Evolutionary conservation across 2,888 invertebrate species (phyloP).

Genomic region (Cryptocephalus primarius): DNA sequence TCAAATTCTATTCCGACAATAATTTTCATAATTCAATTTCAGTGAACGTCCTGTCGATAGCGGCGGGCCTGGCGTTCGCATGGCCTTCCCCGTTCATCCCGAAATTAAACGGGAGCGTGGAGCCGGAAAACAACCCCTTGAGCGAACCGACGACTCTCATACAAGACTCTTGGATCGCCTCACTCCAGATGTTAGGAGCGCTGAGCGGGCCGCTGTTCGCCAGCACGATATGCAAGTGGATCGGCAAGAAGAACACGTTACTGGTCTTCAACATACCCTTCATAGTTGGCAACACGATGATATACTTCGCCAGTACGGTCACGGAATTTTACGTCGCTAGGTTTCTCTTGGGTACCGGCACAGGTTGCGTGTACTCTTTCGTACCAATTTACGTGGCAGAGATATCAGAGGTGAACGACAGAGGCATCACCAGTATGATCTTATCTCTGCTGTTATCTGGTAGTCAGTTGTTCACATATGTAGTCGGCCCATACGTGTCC

Average conservation of each 20-base stretch:
- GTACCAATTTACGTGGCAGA: conserved; percentile 81
- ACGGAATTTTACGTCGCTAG: conserved; percentile 40
- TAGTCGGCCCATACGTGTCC: conserved; percentile 17
- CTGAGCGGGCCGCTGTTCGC: conserved; percentile 19
- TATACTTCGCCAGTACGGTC: conserved; percentile 15
- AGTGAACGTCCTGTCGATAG: conserved; percentile 20
- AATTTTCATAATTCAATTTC: conserved; percentile 3
- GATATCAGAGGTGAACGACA: conserved; percentile 63
- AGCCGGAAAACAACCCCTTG: conserved; percentile 17
- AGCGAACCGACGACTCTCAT: conserved; percentile 11
- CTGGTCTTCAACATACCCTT: conserved; percentile 53
- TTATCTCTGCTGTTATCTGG: conserved; percentile 12
- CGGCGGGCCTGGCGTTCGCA: conserved; percentile 17
- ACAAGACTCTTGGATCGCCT: conserved; percentile 22
- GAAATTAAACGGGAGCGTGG: conserved; percentile 13
- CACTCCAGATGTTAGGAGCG: conserved; percentile 20
- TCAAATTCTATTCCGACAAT: too few relatives aligned
- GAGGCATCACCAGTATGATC: conserved; percentile 42
- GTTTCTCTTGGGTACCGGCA: conserved; percentile 50
- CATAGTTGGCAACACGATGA: conserved; percentile 36
- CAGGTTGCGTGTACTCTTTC: conserved; percentile 58
- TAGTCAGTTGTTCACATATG: conserved; percentile 13
- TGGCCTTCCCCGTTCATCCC: conserved; percentile 23
- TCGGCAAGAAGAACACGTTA: conserved; percentile 58
- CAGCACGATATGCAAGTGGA: conserved; percentile 13